Evolutionary conservation across 2,797 vertebrate genomes (phyloP).

Genomic region (Buphagus erythrorhynchus): DNA sequence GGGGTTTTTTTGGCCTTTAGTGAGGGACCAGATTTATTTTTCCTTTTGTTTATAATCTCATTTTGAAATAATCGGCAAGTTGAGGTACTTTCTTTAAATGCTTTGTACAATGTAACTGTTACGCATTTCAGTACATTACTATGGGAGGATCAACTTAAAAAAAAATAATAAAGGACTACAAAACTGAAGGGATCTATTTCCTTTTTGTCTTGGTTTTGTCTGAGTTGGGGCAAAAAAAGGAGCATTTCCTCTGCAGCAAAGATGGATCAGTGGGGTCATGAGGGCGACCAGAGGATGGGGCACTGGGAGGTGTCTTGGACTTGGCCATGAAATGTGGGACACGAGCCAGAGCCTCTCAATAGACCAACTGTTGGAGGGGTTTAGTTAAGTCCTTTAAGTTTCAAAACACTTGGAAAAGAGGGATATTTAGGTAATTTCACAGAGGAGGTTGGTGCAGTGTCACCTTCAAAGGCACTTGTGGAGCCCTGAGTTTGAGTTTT

Average conservation of each 20-base stretch:
- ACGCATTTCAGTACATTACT: constrained; percentile 99
- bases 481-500: neutral
- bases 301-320: neutral
- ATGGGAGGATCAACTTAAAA: constrained; percentile 94
- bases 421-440: neutral
- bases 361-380: neutral
- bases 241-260: neutral
- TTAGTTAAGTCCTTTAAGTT: neutral
- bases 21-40: constrained; percentile 89
- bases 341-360: neutral
- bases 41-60: constrained; percentile 97
- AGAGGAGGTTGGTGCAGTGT: neutral
- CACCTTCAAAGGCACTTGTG: neutral
- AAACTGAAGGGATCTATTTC: constrained; percentile 78
- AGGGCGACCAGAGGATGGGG: neutral
- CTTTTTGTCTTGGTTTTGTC: constrained; percentile 14
- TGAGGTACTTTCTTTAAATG: constrained; percentile 99
- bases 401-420: neutral
- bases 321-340: neutral
- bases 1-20: constrained; percentile 86
- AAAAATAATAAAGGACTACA: constrained; percentile 96
- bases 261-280: neutral
- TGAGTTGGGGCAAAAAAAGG: neutral
- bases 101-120: constrained; percentile 99
- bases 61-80: constrained; percentile 97